Evolutionary conservation across 37 sponge, comb jelly and placozoan species (phyloP), one percentile per base, ranked within the genome.

Genomic region (Agelas oroides): DNA sequence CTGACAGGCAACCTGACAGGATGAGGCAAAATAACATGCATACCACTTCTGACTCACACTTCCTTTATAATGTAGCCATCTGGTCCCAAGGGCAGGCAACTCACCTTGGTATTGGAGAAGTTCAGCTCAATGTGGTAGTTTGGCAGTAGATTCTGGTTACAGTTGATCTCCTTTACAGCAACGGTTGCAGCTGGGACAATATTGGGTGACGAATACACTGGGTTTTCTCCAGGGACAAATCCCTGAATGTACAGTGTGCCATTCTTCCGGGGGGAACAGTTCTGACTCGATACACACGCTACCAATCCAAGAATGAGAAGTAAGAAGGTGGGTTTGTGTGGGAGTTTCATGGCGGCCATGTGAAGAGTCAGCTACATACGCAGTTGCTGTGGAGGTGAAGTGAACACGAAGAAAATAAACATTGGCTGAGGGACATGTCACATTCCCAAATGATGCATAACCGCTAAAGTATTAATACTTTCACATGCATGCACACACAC

Each of bases 91-190:
- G n/a, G n/a, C n/a, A n/a, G n/a, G n/a, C n/a, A n/a, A 2, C 77
- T 69, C 53, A 93, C 94, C 87, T 36, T 61, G 28, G 86, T 81
- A 59, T 90, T 73, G n/a, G 67, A 56, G 53, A 84, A 74, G 19
- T 73, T 77, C 41, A 85, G 57, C 46, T 38, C 61, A 11, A 90
- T 60, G 1, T 85, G 15, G 41, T 85, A 85, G 24, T 90, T 76
- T 18, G 46, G 58, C 6, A 90, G 82, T 21, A 81, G 3, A 20
- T 36, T 20, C 15, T 56, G 40, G 24, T 81, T 85, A 58, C 32
- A 41, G 61, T 90, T 90, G 69, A 90, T 56, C n/a, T 90, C 91
- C 40, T 85, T 71, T 23, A 84, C 62, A 31, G 91, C 91, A 31
- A 77, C 36, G 41, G 14, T 57, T 12, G 81, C 86, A 23, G 91